A percentile compares a stretch with the other conserved stretches of the same genome.
Evolutionary conservation across 2,113 vertebrate species (phyloP).

Genomic region (Atrichornis clamosus): DNA sequence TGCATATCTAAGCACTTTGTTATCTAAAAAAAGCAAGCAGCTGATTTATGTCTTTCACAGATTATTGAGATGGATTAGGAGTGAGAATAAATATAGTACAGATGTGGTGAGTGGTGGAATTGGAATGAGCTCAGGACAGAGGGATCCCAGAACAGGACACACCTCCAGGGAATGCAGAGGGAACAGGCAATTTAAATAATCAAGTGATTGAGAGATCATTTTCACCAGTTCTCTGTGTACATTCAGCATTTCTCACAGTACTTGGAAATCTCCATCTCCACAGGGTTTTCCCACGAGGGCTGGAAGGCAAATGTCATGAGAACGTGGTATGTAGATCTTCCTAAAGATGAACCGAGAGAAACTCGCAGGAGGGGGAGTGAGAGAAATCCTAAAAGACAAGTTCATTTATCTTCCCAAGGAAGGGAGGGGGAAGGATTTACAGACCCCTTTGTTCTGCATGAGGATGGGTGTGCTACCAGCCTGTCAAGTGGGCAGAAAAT

Average conservation of each 20-base stretch:
- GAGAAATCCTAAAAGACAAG: background rate
- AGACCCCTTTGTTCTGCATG: background rate
- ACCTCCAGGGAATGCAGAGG: background rate
- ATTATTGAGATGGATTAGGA: background rate
- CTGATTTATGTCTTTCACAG: background rate
- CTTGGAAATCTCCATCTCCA: background rate
- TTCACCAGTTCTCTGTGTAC: background rate
- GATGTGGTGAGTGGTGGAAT: background rate
- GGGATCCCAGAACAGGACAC: background rate
- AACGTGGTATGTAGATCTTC: background rate
- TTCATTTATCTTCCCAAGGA: background rate
- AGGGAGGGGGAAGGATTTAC: background rate
- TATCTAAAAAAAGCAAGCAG: background rate
- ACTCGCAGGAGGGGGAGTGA: accelerated
- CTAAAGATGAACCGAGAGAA: background rate
- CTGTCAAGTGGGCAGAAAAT: background rate
- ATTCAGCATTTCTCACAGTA: background rate
- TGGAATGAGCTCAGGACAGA: accelerated
- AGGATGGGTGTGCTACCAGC: background rate
- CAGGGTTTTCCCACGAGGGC: background rate
- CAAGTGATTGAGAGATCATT: background rate
- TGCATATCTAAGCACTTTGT: background rate
- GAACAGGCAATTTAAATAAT: background rate
- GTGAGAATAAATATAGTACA: background rate
- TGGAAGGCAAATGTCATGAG: slow-evolving; percentile 42